Percentiles rank a stretch among this genome's conserved stretches.
These are phyloP conservation scores for Chiloscyllium punctatum DNA, from an alignment of 2,797 vertebrate genomes.

Conservation along the genomic window DNA sequence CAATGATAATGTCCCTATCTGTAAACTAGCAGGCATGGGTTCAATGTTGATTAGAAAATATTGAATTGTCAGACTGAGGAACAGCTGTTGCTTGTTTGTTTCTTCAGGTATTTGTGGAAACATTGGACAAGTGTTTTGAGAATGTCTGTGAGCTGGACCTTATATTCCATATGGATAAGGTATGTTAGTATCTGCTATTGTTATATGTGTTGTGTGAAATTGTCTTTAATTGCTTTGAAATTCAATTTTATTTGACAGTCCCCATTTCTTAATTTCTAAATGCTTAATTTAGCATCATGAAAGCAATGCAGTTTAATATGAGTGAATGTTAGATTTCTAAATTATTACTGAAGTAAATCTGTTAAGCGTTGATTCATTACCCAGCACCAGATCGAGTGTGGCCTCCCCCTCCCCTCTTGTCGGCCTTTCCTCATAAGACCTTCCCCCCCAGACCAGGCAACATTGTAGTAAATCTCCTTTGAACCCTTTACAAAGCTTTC, in stretches of 20 bases:
- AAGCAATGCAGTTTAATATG: background rate
- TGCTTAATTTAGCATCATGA: background rate
- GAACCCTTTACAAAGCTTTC: too few relatives aligned
- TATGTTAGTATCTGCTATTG: constrained; percentile 42
- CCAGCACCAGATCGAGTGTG: too few relatives aligned
- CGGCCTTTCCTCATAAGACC: too few relatives aligned
- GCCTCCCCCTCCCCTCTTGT: too few relatives aligned
- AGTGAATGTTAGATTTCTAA: background rate
- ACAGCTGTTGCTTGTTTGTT: background rate
- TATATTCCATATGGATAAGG: constrained; percentile 79
- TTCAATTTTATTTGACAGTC: background rate
- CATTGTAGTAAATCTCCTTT: too few relatives aligned
- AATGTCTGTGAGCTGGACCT: constrained; percentile 73
- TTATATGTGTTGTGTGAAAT: background rate
- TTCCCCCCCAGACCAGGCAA: too few relatives aligned
- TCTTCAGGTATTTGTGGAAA: constrained; percentile 71
- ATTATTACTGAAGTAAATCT: background rate
- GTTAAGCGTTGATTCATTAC: background rate
- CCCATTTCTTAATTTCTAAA: background rate
- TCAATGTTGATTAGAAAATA: too few relatives aligned
- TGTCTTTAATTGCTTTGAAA: background rate
- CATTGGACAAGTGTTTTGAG: constrained; percentile 74
- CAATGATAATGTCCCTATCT: too few relatives aligned
- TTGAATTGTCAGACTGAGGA: background rate
- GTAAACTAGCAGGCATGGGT: too few relatives aligned